These are phyloP conservation scores for Promerops cafer DNA, from an alignment of 2,113 vertebrate species.

Conservation along the genomic window DNA sequence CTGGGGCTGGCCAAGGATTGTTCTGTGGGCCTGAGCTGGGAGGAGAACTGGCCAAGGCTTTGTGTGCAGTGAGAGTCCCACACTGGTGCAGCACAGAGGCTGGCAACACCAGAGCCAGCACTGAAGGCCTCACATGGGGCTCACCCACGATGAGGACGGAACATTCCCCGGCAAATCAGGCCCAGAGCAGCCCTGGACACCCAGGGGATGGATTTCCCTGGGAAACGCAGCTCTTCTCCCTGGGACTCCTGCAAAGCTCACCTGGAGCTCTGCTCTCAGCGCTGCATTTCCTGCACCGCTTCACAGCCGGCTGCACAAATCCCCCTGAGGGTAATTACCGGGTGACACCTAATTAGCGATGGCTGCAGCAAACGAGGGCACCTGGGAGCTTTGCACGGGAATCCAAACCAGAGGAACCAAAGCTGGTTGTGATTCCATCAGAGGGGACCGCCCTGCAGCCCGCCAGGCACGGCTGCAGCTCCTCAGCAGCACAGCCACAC, in stretches of 20 bases:
- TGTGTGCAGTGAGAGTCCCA: no score
- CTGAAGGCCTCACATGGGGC: neutral
- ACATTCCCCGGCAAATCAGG: no score
- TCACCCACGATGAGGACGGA: accelerated
- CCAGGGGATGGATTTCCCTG: neutral
- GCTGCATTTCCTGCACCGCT: neutral
- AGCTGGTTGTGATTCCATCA: neutral
- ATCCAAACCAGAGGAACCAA: neutral
- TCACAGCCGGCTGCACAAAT: neutral
- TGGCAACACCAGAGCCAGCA: no score
- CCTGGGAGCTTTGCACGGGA: no score
- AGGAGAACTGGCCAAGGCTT: no score
- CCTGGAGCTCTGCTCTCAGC: neutral
- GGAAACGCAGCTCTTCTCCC: neutral
- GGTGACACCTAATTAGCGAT: neutral
- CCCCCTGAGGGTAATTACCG: neutral
- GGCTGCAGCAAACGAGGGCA: no score
- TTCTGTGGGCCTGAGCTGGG: no score
- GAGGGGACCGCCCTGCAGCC: no score
- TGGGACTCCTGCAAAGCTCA: accelerated
- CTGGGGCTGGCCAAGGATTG: no score
- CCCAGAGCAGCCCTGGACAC: accelerated
- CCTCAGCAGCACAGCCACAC: neutral
- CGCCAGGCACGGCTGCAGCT: no score
- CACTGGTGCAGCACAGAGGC: no score